These are phyloP conservation scores for Phalacrocorax brasilianus DNA, from an alignment of 2,113 vertebrate species.

Conservation along the genomic window DNA sequence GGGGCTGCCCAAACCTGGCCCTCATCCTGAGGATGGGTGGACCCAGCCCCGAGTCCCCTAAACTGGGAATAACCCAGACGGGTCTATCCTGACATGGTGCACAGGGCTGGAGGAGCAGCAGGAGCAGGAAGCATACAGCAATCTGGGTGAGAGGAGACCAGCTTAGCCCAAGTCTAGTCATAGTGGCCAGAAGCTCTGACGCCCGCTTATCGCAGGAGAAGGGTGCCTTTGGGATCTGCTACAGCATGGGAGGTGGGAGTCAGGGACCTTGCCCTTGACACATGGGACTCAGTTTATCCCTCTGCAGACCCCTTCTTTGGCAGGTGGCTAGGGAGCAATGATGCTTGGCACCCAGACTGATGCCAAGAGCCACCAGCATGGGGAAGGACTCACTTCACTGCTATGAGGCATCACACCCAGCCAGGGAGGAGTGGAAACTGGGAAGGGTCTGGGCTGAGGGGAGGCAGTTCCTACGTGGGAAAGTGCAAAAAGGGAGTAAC, in stretches of 20 bases:
- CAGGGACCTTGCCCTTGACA: too few relatives aligned
- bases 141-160: neutral
- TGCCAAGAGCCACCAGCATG: neutral
- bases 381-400: neutral
- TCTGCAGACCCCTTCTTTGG: neutral
- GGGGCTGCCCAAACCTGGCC: neutral
- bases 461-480: neutral
- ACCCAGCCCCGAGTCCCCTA: neutral
- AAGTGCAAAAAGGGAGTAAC: neutral
- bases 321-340: neutral
- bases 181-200: neutral
- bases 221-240: neutral
- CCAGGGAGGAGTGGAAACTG: neutral
- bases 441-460: neutral
- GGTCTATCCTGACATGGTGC: neutral
- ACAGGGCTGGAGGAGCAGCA: neutral
- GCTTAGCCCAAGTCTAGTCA: neutral
- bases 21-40: neutral
- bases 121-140: neutral
- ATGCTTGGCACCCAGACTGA: neutral
- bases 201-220: neutral
- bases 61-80: neutral
- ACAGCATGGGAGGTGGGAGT: neutral
- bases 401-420: rapidly evolving
- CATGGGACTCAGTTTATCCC: neutral